Evolutionary conservation across 2,113 vertebrate species (phyloP), one percentile per base, ranked within the genome.

Genomic region (Rhizomys pruinosus): DNA sequence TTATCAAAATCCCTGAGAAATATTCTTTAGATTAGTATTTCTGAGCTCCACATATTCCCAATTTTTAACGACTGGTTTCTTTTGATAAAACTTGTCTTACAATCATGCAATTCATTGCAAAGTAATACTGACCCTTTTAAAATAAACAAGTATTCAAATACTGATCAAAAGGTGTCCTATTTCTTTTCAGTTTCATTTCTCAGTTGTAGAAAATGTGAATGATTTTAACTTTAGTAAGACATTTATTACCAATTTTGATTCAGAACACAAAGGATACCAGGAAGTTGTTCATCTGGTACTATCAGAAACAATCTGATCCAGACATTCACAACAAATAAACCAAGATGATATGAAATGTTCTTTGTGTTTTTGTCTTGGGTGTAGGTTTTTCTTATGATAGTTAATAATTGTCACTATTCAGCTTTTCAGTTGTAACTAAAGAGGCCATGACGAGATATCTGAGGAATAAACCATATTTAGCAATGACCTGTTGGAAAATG

Each of bases 401-500:
- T 81, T 93, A 29, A 82, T 76, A 91, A 90, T 61, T 55, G 55
- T 57, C 47, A 69, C 22, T 64, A 76, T 55, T 88, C 25, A 61
- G 10, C 7, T 13, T 55, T 52, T 91, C 63, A 81, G 61, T 29
- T 77, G 59, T 89, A 92, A 73, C 47, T 79, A 87, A 94, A 93
- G 71, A 84, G 78, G 68, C 1, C 52, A n/a, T 89, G 52, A 84
- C 87, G 11, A 17, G 76, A 90, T 79, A 55, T 64, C 80, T 95
- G 69, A 80, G 29, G 20, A 81, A 88, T 94, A 93, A 55, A 19
- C 8, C 37, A 87, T 79, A 25, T 76, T 78, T 84, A 44, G 1
- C 8, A 94, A 84, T 84, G 64, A 44, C 23, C 29, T 91, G 10
- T 37, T 92, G n/a, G 7, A 89, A 96, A 93, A 89, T 93, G 64